Conservation (phyloP, 2,797 vertebrate species). For the Pangasius mekongensis region DNA sequence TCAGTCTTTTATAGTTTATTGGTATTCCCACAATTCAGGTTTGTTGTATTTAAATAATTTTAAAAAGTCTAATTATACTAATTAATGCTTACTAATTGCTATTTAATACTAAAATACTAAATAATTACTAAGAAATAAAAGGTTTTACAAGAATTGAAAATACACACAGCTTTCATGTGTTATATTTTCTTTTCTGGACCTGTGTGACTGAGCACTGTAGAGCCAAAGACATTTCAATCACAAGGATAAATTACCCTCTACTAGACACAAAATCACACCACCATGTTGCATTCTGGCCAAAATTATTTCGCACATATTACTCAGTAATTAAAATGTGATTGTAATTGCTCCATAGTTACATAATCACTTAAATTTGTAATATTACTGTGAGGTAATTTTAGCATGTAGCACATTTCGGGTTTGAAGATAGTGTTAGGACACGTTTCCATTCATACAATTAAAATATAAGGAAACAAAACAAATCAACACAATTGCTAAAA, state of each 20-base stretch:
- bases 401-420: neutral
- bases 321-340: neutral
- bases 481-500: neutral
- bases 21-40: neutral
- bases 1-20: neutral
- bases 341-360: neutral
- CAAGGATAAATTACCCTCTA: neutral
- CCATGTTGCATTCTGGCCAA: neutral
- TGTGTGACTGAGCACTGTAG: neutral
- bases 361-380: neutral
- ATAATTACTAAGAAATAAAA: neutral
- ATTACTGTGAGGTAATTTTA: neutral
- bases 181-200: neutral
- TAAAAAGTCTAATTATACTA: neutral
- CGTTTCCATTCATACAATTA: neutral
- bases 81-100: neutral
- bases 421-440: too few relatives aligned
- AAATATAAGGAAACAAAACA: neutral
- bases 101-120: neutral
- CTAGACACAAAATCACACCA: neutral
- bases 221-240: neutral
- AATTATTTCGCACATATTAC: neutral
- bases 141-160: neutral
- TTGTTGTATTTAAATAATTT: neutral
- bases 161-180: too few relatives aligned